Conservation (phyloP, 2,888 invertebrate species). For the Pegoplata infirma region DNA sequence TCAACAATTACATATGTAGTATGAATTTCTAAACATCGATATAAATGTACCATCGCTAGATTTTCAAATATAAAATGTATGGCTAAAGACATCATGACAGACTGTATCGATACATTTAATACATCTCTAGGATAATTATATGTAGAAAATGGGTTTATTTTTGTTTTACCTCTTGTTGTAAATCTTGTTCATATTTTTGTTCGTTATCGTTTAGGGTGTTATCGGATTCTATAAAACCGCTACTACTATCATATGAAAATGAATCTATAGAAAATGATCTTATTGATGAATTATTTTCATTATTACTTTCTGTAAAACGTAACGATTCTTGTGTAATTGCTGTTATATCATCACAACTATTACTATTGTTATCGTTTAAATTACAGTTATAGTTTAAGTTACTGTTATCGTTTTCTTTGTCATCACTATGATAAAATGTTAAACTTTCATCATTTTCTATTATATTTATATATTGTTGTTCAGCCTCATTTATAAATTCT, state of each 20-base stretch:
- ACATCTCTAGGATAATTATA: background rate
- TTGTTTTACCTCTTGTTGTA: conserved; percentile 10
- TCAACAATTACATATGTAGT: too few relatives aligned
- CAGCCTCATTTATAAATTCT: conserved; percentile 26
- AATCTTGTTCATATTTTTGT: background rate
- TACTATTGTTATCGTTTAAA: background rate
- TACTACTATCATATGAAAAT: background rate
- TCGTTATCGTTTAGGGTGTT: background rate
- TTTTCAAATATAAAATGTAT: background rate
- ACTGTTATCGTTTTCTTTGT: conserved; percentile 16
- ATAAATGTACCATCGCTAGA: background rate
- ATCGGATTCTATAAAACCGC: background rate
- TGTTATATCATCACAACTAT: background rate
- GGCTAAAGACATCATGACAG: background rate
- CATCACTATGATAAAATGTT: conserved; percentile 13
- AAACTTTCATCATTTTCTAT: background rate
- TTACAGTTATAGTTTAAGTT: too few relatives aligned
- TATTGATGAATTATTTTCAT: background rate
- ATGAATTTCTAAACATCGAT: background rate
- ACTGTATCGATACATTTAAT: background rate
- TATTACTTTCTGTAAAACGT: background rate
- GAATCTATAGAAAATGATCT: background rate
- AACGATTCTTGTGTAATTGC: background rate
- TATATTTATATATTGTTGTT: conserved; percentile 18
- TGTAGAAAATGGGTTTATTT: too few relatives aligned